These are phyloP conservation scores for Paragorgia papillata DNA, from an alignment of 92 coral and sea anemone genomes.

Conservation along the genomic window DNA sequence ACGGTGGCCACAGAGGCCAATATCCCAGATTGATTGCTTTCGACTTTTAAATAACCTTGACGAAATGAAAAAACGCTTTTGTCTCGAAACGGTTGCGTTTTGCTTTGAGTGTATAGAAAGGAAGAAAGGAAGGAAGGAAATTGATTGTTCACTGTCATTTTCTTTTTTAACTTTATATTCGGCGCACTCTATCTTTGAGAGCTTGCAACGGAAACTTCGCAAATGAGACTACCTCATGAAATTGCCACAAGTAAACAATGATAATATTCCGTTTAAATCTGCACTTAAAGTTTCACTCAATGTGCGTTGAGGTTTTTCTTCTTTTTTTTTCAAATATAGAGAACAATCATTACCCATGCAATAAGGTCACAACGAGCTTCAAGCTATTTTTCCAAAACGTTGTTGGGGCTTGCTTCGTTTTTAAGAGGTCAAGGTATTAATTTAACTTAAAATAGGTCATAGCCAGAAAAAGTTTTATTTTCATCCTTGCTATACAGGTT, in stretches of 20 bases:
- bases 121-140: slow-evolving; percentile 35
- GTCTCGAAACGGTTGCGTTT: slow-evolving; percentile 11
- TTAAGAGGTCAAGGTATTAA: too few relatives aligned
- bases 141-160: slow-evolving; percentile 18
- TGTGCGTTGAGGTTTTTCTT: slow-evolving; percentile 13
- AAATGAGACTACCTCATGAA: slow-evolving; percentile 22
- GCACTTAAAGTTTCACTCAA: slow-evolving; percentile 7
- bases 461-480: too few relatives aligned
- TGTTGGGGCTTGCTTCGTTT: too few relatives aligned
- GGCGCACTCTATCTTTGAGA: slow-evolving; percentile 11
- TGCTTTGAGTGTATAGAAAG: neutral
- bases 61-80: slow-evolving; percentile 12
- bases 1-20: slow-evolving; percentile 33
- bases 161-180: neutral
- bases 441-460: too few relatives aligned
- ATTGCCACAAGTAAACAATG: slow-evolving; percentile 32
- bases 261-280: slow-evolving; percentile 10
- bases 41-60: slow-evolving; percentile 31
- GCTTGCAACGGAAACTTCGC: slow-evolving; percentile 25
- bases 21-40: slow-evolving; percentile 33
- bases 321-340: too few relatives aligned
- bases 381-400: too few relatives aligned
- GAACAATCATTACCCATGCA: too few relatives aligned
- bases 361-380: too few relatives aligned
- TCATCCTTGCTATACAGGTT: too few relatives aligned